Conservation (phyloP, 2,797 vertebrate genomes). For the Triplophysa bombifrons region DNA sequence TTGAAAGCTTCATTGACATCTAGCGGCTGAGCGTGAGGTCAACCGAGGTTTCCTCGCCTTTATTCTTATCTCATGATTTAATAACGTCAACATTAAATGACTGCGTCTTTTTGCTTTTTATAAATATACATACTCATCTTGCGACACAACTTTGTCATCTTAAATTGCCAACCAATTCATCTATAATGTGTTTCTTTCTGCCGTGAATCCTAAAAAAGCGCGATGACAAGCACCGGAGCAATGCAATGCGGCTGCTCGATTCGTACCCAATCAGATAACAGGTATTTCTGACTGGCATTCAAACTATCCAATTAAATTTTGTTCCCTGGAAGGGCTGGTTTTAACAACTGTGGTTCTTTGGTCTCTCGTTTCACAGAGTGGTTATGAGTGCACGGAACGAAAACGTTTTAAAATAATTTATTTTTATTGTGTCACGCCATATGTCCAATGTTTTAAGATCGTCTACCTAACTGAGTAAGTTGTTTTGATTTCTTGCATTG, state of each 20-base stretch:
- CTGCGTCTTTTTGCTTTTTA: not conserved
- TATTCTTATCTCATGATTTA: not conserved
- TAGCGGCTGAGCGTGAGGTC: slow-evolving; percentile 6
- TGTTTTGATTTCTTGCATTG: not conserved
- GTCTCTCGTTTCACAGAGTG: not conserved
- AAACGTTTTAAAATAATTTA: not conserved
- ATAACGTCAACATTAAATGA: not conserved
- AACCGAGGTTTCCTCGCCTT: not conserved
- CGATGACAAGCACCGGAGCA: not conserved
- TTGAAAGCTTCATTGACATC: slow-evolving; percentile 21
- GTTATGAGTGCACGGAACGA: not conserved
- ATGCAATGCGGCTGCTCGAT: not conserved
- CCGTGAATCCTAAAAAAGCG: not conserved
- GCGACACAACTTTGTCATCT: not conserved
- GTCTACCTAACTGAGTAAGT: not conserved
- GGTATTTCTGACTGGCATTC: slow-evolving; percentile 7
- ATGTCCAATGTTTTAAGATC: not conserved
- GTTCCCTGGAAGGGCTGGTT: not conserved
- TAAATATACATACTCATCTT: not conserved
- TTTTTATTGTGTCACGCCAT: not conserved
- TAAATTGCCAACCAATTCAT: not conserved
- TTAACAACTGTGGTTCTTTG: not conserved
- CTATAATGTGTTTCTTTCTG: not conserved
- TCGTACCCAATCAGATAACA: slow-evolving; percentile 16
- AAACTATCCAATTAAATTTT: slow-evolving; percentile 17